Percentiles rank a stretch among this genome's conserved stretches.
These are phyloP conservation scores for Drosophila murphyi DNA, from an alignment of 1,140 invertebrate species.

Conservation along the genomic window DNA sequence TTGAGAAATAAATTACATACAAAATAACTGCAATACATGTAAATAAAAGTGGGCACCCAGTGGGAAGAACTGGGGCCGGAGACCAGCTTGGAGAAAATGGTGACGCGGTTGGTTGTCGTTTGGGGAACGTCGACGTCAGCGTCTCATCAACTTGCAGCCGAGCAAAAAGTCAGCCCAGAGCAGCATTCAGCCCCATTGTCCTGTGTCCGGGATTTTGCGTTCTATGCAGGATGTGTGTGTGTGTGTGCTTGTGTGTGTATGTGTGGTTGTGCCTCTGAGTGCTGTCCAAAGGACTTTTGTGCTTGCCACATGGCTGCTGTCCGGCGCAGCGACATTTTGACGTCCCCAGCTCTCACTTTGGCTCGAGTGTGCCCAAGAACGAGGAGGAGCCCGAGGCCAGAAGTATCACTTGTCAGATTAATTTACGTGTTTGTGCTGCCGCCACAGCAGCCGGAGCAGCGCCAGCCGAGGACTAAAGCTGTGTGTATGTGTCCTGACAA, in stretches of 20 bases:
- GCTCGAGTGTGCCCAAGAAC: constrained; percentile 37
- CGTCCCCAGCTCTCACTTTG: constrained; percentile 42
- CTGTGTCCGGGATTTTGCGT: constrained; percentile 31
- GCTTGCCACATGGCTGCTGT: constrained; percentile 81
- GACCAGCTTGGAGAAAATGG: constrained; percentile 3
- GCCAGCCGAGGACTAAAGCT: constrained; percentile 37
- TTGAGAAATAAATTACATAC: constrained; percentile 78
- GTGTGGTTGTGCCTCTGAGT: constrained; percentile 47
- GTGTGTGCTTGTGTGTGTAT: constrained; percentile 9
- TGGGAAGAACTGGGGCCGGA: constrained; percentile 12
- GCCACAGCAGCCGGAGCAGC: constrained; percentile 47
- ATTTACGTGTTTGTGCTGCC: constrained; percentile 78
- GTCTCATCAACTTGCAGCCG: constrained; percentile 71
- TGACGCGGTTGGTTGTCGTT: neutral
- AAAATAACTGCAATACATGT: constrained; percentile 82
- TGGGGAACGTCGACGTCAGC: constrained; percentile 55
- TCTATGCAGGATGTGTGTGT: neutral
- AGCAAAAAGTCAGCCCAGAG: constrained; percentile 70
- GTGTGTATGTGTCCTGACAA: constrained; percentile 25
- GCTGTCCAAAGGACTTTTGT: constrained; percentile 76
- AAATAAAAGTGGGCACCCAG: constrained; percentile 69
- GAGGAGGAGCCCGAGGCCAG: constrained; percentile 63
- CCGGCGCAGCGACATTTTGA: constrained; percentile 76
- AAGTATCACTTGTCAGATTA: constrained; percentile 81
- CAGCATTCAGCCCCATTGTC: constrained; percentile 63